Conservation (phyloP, 2,888 invertebrate species). For the Helobdella robusta region DNA sequence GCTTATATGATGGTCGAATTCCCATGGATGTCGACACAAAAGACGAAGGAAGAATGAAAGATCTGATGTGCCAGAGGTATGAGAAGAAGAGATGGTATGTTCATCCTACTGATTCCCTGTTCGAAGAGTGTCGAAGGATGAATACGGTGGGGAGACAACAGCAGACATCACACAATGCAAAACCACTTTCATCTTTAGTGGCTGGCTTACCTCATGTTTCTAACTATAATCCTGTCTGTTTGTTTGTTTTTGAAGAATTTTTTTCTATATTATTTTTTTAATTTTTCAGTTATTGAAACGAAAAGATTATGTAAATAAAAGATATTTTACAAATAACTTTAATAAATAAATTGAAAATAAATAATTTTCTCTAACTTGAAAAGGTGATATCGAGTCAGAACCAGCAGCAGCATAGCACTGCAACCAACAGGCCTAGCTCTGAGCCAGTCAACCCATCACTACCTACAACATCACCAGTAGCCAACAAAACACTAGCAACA, state of each 20-base stretch:
- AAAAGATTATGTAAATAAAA: too few relatives aligned
- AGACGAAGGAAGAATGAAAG: constrained; percentile 80
- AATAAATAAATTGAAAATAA: neutral
- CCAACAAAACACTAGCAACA: neutral
- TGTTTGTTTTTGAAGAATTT: too few relatives aligned
- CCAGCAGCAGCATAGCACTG: neutral
- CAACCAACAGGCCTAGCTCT: constrained; percentile 15
- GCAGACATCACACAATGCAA: neutral
- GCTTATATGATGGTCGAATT: constrained; percentile 59
- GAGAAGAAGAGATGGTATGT: constrained; percentile 67
- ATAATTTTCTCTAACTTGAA: neutral
- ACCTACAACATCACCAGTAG: neutral
- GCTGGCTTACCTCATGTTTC: constrained; percentile 1
- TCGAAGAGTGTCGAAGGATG: constrained; percentile 45
- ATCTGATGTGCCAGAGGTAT: constrained; percentile 87
- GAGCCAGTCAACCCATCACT: constrained; percentile 10
- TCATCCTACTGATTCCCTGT: constrained; percentile 51
- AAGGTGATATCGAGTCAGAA: neutral
- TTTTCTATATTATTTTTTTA: too few relatives aligned
- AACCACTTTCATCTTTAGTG: neutral
- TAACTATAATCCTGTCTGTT: too few relatives aligned
- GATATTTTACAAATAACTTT: too few relatives aligned
- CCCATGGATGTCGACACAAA: constrained; percentile 59
- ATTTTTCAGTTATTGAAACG: too few relatives aligned
- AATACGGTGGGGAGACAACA: constrained; percentile 41